phyloP scores from a whole-genome alignment of 2,888 invertebrate species.

The Hofmannophila pseudospretella region DNA sequence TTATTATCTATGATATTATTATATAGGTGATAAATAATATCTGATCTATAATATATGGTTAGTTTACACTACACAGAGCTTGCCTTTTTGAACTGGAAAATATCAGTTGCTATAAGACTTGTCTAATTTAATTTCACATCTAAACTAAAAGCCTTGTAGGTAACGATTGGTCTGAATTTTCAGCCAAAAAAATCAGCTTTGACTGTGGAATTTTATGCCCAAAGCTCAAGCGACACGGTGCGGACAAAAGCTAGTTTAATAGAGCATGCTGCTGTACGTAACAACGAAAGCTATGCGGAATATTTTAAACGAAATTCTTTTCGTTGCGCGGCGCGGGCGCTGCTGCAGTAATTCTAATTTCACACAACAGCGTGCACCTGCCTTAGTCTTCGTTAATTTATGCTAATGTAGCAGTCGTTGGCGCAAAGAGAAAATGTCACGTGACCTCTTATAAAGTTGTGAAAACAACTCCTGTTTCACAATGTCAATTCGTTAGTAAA shows the following conservation, averaged over 20 bases:
- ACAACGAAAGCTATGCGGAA: constrained; percentile 23
- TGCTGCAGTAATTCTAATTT: constrained; percentile 34
- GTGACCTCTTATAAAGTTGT: constrained; percentile 11
- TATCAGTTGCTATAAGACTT: too few relatives aligned
- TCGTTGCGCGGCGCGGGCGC: constrained; percentile 18
- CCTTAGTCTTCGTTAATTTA: constrained; percentile 39
- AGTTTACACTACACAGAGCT: too few relatives aligned
- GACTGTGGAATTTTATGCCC: too few relatives aligned
- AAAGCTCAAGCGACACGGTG: too few relatives aligned
- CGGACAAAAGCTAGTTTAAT: constrained; percentile 24
- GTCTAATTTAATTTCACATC: too few relatives aligned
- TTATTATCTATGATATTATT: too few relatives aligned
- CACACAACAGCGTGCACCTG: constrained; percentile 24
- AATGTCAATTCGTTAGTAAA: constrained; percentile 10
- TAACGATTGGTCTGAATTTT: too few relatives aligned
- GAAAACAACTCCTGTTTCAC: constrained; percentile 3
- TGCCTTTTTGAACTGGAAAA: too few relatives aligned
- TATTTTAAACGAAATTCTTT: constrained; percentile 49
- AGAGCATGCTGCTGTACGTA: constrained; percentile 22
- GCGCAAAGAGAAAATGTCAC: constrained; percentile 8
- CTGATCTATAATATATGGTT: too few relatives aligned
- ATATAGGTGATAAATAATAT: too few relatives aligned
- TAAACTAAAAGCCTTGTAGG: too few relatives aligned
- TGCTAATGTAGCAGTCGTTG: constrained; percentile 26
- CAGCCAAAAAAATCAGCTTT: too few relatives aligned